Evolutionary conservation across 2,113 vertebrate species (phyloP).

Genomic region (Conger conger): DNA sequence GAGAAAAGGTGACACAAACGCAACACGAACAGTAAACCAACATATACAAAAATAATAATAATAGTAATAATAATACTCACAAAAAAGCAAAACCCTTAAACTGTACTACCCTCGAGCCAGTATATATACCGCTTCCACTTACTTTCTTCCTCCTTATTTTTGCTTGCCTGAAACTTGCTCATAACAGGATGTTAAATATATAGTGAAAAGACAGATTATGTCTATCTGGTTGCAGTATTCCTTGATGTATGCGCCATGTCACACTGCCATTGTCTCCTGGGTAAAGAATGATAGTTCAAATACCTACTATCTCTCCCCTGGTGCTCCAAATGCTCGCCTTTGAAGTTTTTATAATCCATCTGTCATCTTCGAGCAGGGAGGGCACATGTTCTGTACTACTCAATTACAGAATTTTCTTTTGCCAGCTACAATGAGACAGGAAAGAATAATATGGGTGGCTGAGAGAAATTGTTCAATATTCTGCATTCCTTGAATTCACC

Average conservation of each 20-base stretch:
- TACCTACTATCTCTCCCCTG: conserved; percentile 97
- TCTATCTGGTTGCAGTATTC: conserved; percentile 92
- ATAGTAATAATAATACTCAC: background rate
- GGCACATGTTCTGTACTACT: conserved; percentile 96
- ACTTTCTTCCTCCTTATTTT: conserved; percentile 42
- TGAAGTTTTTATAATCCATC: conserved; percentile 99
- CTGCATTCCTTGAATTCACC: conserved; percentile 85
- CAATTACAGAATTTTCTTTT: conserved; percentile 95
- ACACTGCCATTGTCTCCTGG: conserved; percentile 98
- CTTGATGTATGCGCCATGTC: conserved; percentile 98
- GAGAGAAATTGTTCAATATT: conserved; percentile 86
- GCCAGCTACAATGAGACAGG: conserved; percentile 89
- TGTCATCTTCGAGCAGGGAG: conserved; percentile 98
- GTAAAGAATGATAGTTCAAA: conserved; percentile 99
- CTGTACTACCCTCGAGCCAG: background rate
- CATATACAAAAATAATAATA: background rate
- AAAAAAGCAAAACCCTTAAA: background rate
- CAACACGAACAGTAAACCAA: conserved; percentile 4
- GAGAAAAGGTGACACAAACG: background rate
- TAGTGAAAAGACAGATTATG: conserved; percentile 89
- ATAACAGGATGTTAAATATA: conserved; percentile 94
- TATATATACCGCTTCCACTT: background rate
- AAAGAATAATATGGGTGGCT: conserved; percentile 85
- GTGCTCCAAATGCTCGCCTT: conserved; percentile 93
- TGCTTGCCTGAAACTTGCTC: conserved; percentile 84